These are phyloP conservation scores for Saimiri boliviensis DNA, from an alignment of 2,113 vertebrate genomes.

Conservation along the genomic window DNA sequence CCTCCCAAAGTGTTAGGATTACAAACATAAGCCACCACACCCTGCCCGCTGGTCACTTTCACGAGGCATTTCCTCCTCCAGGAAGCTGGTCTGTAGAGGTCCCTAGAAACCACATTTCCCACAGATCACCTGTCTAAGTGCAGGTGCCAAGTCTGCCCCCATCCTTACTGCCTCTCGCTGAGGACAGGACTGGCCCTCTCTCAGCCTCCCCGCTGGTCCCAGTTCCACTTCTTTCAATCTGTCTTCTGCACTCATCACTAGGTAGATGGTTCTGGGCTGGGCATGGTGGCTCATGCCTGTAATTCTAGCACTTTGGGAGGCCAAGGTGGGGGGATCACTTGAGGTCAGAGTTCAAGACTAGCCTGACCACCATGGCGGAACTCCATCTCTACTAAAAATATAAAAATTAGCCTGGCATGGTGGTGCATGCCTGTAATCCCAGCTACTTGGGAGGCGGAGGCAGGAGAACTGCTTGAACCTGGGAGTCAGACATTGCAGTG, in stretches of 20 bases:
- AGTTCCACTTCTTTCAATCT: not conserved
- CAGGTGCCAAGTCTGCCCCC: not conserved
- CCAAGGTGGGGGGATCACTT: no score
- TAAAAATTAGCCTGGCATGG: no score
- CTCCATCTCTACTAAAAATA: no score
- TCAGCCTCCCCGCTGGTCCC: not conserved
- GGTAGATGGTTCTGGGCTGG: not conserved
- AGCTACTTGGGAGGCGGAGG: no score
- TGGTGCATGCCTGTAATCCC: no score
- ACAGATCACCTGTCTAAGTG: not conserved
- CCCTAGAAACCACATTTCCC: not conserved
- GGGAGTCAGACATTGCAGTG: no score
- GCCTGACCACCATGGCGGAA: no score
- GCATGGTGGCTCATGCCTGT: accelerated
- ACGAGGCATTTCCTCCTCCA: not conserved
- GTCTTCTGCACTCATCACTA: not conserved
- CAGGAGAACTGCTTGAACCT: no score
- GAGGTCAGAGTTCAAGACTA: no score
- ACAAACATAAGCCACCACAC: no score
- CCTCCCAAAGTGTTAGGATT: no score
- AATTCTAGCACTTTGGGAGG: no score
- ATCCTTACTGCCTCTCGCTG: not conserved
- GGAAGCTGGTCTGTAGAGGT: not conserved
- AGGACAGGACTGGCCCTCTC: not conserved
- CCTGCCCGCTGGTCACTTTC: not conserved